phyloP scores from a whole-genome alignment of 2,113 vertebrate genomes.

The Delphinus delphis region DNA sequence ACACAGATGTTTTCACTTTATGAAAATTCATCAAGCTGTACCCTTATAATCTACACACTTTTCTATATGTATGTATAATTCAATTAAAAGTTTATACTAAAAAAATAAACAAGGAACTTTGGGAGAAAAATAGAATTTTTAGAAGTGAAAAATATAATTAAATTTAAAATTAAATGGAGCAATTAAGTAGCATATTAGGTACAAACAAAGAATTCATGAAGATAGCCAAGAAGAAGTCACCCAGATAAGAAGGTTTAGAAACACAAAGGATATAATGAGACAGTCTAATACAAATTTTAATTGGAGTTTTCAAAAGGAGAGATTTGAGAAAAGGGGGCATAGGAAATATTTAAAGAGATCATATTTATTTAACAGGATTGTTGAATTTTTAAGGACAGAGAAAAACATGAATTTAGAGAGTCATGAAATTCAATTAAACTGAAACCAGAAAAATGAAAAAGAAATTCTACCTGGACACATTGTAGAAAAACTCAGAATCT shows the following conservation, averaged over 20 bases:
- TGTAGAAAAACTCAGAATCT: background rate
- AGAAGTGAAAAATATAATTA: background rate
- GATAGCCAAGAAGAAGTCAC: background rate
- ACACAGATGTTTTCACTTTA: background rate
- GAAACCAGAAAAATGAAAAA: background rate
- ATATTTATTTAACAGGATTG: background rate
- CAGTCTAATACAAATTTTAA: background rate
- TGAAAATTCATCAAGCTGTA: background rate
- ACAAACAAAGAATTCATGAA: background rate
- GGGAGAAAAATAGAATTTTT: background rate
- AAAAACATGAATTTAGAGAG: background rate
- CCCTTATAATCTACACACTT: background rate
- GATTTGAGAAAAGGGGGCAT: background rate
- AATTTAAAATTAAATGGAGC: background rate
- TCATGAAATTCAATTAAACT: background rate
- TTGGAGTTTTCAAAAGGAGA: background rate
- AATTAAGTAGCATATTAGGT: background rate
- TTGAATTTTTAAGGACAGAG: background rate
- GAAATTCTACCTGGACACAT: background rate
- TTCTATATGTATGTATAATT: background rate
- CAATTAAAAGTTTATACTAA: background rate
- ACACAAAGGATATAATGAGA: background rate
- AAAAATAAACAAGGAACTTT: background rate
- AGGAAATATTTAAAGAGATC: background rate
- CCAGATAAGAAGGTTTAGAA: background rate